Conservation (phyloP, 2,797 vertebrate genomes). For the Notamacropus eugenii region DNA sequence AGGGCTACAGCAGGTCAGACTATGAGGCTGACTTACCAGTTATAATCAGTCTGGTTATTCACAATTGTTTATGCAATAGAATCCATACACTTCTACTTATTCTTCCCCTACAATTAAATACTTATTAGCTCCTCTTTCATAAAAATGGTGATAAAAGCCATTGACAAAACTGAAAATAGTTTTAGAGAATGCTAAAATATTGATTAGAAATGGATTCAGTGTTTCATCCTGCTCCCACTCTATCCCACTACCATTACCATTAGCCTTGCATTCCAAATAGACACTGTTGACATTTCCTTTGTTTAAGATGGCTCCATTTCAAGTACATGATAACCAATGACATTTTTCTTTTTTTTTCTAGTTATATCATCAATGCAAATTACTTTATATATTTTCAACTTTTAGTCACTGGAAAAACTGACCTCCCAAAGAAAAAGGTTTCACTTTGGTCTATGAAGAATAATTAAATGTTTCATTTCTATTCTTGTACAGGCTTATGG, state of each 20-base stretch:
- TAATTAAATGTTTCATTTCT: constrained; percentile 37
- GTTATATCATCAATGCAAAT: constrained; percentile 49
- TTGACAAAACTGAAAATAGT: constrained; percentile 27
- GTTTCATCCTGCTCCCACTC: constrained; percentile 62
- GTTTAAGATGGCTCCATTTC: constrained; percentile 46
- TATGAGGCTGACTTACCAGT: background rate
- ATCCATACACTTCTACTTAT: background rate
- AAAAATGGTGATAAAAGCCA: constrained; percentile 15
- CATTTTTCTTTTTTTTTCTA: constrained; percentile 53
- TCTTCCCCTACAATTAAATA: constrained; percentile 37
- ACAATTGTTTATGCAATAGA: background rate
- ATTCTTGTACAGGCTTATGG: constrained; percentile 35
- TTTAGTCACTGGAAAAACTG: constrained; percentile 38
- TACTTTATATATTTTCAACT: constrained; percentile 54
- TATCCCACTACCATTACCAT: background rate
- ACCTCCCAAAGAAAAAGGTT: constrained; percentile 52
- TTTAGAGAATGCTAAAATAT: constrained; percentile 45
- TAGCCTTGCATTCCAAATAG: constrained; percentile 50
- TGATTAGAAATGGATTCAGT: constrained; percentile 58
- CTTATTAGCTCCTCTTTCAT: background rate
- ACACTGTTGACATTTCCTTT: constrained; percentile 47
- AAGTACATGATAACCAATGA: background rate
- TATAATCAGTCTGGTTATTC: background rate
- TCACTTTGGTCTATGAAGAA: constrained; percentile 56
- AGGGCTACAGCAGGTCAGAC: background rate